These are phyloP conservation scores for Papilio polyxenes DNA, from an alignment of 1,140 invertebrate species.

Conservation along the genomic window DNA sequence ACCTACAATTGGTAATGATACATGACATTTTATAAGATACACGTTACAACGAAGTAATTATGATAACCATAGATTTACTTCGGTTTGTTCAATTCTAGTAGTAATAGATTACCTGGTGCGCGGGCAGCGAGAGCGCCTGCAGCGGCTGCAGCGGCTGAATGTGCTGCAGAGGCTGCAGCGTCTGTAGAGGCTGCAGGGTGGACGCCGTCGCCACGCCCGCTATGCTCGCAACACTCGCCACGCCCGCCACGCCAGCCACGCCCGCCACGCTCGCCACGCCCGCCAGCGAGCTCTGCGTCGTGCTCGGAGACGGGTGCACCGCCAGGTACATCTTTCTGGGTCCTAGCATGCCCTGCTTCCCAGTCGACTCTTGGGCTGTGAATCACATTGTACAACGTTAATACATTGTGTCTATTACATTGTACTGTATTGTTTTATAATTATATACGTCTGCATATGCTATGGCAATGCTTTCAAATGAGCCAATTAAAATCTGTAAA, in stretches of 20 bases:
- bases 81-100: conserved; percentile 51
- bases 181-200: conserved; percentile 85
- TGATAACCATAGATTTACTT: background rate
- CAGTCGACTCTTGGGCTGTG: conserved; percentile 88
- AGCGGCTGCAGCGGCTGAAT: conserved; percentile 52
- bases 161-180: conserved; percentile 53
- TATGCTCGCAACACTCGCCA: conserved; percentile 61
- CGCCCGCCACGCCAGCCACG: conserved; percentile 49
- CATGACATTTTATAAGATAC: conserved; percentile 11
- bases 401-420: background rate
- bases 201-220: conserved; percentile 78
- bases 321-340: conserved; percentile 92
- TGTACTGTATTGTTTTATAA: background rate
- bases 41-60: conserved; percentile 14
- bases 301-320: conserved; percentile 84
- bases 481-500: background rate
- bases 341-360: conserved; percentile 90
- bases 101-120: conserved; percentile 76
- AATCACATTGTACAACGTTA: conserved; percentile 38
- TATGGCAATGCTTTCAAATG: background rate
- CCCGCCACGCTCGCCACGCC: conserved; percentile 68
- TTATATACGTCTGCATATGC: background rate
- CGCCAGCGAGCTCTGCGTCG: conserved; percentile 60
- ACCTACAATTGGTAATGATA: conserved; percentile 12
- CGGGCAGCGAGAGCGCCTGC: conserved; percentile 55